phyloP scores from a whole-genome alignment of 1,140 invertebrate species.

The Aleiodes sp. region DNA sequence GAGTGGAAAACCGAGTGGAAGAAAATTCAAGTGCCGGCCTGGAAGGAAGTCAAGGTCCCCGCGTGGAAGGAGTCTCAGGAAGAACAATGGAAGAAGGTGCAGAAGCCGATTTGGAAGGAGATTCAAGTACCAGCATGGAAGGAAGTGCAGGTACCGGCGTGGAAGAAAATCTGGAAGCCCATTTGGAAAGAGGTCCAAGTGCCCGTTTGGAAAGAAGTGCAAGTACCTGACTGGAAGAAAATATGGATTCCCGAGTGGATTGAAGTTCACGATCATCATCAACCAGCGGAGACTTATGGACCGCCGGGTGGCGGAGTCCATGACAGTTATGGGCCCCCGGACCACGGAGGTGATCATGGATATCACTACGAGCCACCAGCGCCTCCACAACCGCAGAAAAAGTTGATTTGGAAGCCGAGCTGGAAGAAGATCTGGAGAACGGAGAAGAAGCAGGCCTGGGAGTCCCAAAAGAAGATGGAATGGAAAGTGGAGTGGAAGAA shows the following conservation, averaged over 20 bases:
- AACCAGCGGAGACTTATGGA: slow-evolving; percentile 69
- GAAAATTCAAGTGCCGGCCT: slow-evolving; percentile 61
- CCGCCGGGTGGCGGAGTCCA: slow-evolving; percentile 80
- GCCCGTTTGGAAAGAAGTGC: slow-evolving; percentile 67
- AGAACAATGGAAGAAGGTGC: slow-evolving; percentile 64
- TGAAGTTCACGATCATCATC: slow-evolving; percentile 73
- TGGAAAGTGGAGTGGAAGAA: slow-evolving; percentile 83
- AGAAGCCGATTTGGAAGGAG: slow-evolving; percentile 68
- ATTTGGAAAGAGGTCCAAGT: slow-evolving; percentile 68
- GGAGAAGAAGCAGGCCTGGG: slow-evolving; percentile 81
- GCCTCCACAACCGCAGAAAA: slow-evolving; percentile 79
- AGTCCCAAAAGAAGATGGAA: slow-evolving; percentile 77
- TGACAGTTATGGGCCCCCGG: slow-evolving; percentile 75
- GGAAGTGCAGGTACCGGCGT: slow-evolving; percentile 71
- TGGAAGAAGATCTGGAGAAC: slow-evolving; percentile 86
- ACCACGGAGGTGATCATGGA: slow-evolving; percentile 75
- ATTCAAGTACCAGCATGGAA: slow-evolving; percentile 71
- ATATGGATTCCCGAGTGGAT: slow-evolving; percentile 78
- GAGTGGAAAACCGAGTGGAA: slow-evolving; percentile 74
- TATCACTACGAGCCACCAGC: slow-evolving; percentile 77
- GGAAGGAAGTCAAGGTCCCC: slow-evolving; percentile 74
- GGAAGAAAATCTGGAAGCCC: slow-evolving; percentile 77
- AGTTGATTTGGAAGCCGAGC: slow-evolving; percentile 79
- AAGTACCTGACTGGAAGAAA: slow-evolving; percentile 76
- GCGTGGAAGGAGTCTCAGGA: slow-evolving; percentile 72